Base-by-base conservation (phyloP, 1,140 invertebrate species). In the Saxidomus purpurata region DNA sequence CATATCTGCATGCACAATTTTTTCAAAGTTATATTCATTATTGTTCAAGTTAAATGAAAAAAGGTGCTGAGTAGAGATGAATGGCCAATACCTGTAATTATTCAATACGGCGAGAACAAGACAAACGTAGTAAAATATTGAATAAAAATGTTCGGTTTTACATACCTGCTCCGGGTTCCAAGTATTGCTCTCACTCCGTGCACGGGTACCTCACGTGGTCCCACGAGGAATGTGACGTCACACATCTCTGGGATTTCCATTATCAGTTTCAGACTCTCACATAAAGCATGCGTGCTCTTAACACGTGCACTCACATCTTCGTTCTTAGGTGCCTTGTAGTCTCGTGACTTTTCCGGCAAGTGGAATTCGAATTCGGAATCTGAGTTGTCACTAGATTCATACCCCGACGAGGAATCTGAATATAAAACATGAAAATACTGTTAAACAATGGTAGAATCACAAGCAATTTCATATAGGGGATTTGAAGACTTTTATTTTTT, bases 201-300 rank as follows among this genome's bases (percentile, higher is more conserved):
- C 15, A 90, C 80, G 13, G 89, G 91, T 69, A 85, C 61, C 52
- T 83, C 76, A 13, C 61, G 22, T 22, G 47, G 47, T 17, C 91
- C 91, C n/a, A 92, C 89, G 0, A 90, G 81, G 71, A 92, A 92
- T 38, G 71, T 87, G 69, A 92, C 87, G 87, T 92, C 91, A 89
- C 89, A 92, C 55, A 92, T 40, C 17, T 92, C 91, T 40, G 91
- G 89, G 55, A 92, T 90, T 4, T 81, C 80, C 31, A 87, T 52
- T 49, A 92, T 92, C 40, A 89, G 79, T 19, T 77, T 86, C 13
- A 92, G 74, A 49, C 79, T 86, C 28, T 87, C 88, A 76, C 89
- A 84, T 43, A 91, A 71, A 3, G 89, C 55, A n/a, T 85, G 79
- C 31, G 81, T 90, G 38, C 82, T 88, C 17, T 77, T 90, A 38